Evolutionary conservation across 1,140 invertebrate genomes (phyloP), one percentile per base, ranked within the genome.

Genomic region (Choristoneura fumiferana): DNA sequence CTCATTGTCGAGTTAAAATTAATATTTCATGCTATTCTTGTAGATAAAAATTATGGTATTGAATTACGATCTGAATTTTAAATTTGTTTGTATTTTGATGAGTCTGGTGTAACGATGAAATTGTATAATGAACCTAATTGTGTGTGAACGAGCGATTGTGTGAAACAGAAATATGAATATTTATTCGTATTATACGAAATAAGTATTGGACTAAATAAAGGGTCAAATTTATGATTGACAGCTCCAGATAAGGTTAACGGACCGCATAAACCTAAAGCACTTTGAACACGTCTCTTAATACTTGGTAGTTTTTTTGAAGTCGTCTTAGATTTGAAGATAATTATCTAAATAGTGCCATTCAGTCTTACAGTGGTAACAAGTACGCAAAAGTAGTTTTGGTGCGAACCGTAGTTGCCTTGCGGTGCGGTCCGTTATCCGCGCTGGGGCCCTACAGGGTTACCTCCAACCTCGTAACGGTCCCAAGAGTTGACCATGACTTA

Each of bases 51-150:
- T 84, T 81, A 80, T 67, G 78, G 78, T 86, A 84, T 85, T 74
- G 75, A 65, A 62, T 86, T 81, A 84, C 74, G 61, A 82, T 83
- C 62, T 81, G 76, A 87, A 84, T 86, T 81, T 78, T 59, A 78
- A 66, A 85, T 82, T 69, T 73, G 63, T 73, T 71, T 70, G 69
- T 69, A 65, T 71, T 71, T 65, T 58, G 55, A 65, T 61, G 62
- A 29, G 43, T 60, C 43, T 67, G 66, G 38, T 59, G 36, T 63
- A 72, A 79, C 22, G 2, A 78, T 81, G 64, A 63, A 67, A 74
- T 68, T 60, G 72, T 73, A 82, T 84, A 81, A 87, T 84, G 65
- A 29, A 84, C 68, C 82, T 87, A 88, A 88, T 88, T 85, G 82
- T 88, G 83, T 88, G 85, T 87, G 82, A 87, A 87, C 75, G 58